A percentile compares a stretch with the other conserved stretches of the same genome.
phyloP scores from a whole-genome alignment of 2,888 invertebrate species.

The Pollenia griseotomentosa region DNA sequence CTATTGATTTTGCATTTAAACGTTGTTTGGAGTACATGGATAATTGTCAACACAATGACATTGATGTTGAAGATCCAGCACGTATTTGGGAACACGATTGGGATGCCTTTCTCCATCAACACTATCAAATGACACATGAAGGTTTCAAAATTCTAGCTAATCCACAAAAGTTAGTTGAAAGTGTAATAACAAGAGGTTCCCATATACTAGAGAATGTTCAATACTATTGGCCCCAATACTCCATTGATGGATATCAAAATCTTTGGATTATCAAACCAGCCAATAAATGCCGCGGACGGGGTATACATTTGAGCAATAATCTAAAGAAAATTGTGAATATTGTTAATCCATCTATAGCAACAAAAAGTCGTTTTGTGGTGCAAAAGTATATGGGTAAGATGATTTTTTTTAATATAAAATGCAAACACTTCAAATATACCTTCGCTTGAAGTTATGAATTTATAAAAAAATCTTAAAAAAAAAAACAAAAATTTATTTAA shows the following conservation, averaged over 20 bases:
- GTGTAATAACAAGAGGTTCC: conserved; percentile 84
- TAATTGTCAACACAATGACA: conserved; percentile 89
- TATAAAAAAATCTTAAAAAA: too few species aligned
- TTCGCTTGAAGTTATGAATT: too few species aligned
- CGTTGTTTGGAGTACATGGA: conserved; percentile 92
- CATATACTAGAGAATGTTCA: conserved; percentile 88
- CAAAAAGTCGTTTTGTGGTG: conserved; percentile 93
- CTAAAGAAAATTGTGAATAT: conserved; percentile 92
- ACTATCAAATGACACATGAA: conserved; percentile 88
- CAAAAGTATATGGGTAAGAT: conserved; percentile 96
- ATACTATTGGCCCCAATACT: conserved; percentile 92
- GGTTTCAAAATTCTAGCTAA: conserved; percentile 85
- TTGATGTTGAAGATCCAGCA: conserved; percentile 86
- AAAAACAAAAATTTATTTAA: too few species aligned
- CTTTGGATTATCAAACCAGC: conserved; percentile 98
- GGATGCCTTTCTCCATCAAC: conserved; percentile 93
- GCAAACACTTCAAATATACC: background rate
- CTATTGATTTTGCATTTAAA: conserved; percentile 92
- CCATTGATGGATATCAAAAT: conserved; percentile 93
- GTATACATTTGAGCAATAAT: conserved; percentile 93
- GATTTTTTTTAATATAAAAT: background rate
- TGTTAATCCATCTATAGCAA: conserved; percentile 88
- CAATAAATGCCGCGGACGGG: conserved; percentile 95
- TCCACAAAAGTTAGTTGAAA: conserved; percentile 78
- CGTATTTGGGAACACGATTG: conserved; percentile 94